Conservation (phyloP, 2,888 invertebrate genomes). For the Leptopilina drosophilae region DNA sequence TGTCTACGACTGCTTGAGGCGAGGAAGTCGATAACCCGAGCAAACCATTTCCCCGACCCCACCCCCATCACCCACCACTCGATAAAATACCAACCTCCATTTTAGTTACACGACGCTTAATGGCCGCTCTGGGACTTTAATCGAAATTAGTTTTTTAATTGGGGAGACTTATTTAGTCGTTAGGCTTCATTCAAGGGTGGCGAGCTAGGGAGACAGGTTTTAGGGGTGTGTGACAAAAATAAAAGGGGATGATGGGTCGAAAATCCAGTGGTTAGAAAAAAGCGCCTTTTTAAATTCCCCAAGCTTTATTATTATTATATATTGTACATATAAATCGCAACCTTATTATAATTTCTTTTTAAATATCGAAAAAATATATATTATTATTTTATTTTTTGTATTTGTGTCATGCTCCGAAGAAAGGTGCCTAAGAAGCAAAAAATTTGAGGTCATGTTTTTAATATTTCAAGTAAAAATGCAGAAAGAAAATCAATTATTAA, state of each 20-base stretch:
- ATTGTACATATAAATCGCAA: too few relatives aligned
- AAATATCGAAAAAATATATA: too few relatives aligned
- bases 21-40: slow-evolving; percentile 55
- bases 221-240: slow-evolving; percentile 38
- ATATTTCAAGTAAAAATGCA: too few relatives aligned
- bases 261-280: background rate
- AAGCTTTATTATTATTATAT: too few relatives aligned
- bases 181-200: slow-evolving; percentile 56
- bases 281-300: background rate
- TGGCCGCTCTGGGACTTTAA: slow-evolving; percentile 72
- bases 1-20: slow-evolving; percentile 44
- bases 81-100: slow-evolving; percentile 53
- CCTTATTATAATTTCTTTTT: too few relatives aligned
- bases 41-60: slow-evolving; percentile 50
- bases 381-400: too few relatives aligned
- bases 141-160: slow-evolving; percentile 77
- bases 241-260: slow-evolving; percentile 9
- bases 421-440: too few relatives aligned
- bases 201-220: slow-evolving; percentile 43
- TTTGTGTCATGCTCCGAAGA: too few relatives aligned
- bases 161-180: slow-evolving; percentile 74
- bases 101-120: slow-evolving; percentile 67
- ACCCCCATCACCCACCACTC: slow-evolving; percentile 54
- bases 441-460: too few relatives aligned
- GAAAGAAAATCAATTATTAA: too few relatives aligned